Evolutionary conservation across 2,888 invertebrate species (phyloP), one percentile per base, ranked within the genome.

Genomic region (Papilio protenor): DNA sequence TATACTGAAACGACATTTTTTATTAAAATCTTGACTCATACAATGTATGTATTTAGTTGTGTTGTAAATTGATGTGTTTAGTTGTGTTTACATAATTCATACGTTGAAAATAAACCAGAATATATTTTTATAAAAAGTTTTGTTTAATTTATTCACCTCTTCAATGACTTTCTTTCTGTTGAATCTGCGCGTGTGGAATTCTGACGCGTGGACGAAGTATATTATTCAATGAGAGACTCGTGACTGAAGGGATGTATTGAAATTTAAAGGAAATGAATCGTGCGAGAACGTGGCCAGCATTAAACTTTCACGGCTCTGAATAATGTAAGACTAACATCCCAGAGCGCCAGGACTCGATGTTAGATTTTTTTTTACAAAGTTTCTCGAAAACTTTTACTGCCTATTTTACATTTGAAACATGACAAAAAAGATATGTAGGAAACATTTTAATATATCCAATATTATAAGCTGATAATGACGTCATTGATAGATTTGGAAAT

Each of bases 221-320:
- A 55, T 52, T 52, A 52, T 72, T 55, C 33, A 72, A 52, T 72
- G 33, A 40, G n/a, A 72, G 57, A 61, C 21, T 47, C 16, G 10
- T 59, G 49, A 27, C 61, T 47, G 14, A 71, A 49, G 33, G 8
- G 18, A 33, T 71, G 61, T 71, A 76, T 61, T 72, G 40, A 76
- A 76, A 72, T 71, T 61, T 52, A 72, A 76, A 64, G 76, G 71
- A 76, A 76, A 76, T 72, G 72, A 72, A 76, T 64, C 61, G 71
- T 61, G 5, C 33, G 40, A 49, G 52, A 11, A 76, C 72, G 76
- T 72, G 76, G 12, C 40, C 70, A 14, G 64, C 76, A 40, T 76
- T n/a, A 61, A 72, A 64, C 49, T 52, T 76, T 76, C 76, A 76
- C n/a, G 64, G 3, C 76, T 52, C 52, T 76, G 61, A 76, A 76